A percentile compares a stretch with the other conserved stretches of the same genome.
These are phyloP conservation scores for Pseudomyrmex cubaensis DNA, from an alignment of 1,140 invertebrate species.

Conservation along the genomic window DNA sequence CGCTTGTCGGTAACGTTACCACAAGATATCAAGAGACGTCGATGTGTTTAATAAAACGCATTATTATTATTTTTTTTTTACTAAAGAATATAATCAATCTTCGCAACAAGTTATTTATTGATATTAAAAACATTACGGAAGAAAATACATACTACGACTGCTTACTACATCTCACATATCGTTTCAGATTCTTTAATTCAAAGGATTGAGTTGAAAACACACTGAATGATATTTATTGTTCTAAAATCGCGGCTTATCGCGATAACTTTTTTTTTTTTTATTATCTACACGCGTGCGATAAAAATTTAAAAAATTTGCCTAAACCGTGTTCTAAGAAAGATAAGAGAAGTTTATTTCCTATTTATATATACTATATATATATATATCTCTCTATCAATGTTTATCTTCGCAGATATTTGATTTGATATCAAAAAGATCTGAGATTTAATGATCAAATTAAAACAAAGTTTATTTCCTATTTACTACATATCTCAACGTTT, in stretches of 20 bases:
- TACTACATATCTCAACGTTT: too few species aligned
- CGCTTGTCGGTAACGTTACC: neutral
- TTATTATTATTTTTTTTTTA: too few species aligned
- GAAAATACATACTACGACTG: neutral
- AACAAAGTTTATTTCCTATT: too few species aligned
- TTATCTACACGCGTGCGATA: too few species aligned
- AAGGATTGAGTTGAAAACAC: neutral
- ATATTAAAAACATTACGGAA: neutral
- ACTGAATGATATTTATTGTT: constrained; percentile 1
- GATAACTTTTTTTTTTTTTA: constrained; percentile 1
- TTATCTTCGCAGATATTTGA: neutral
- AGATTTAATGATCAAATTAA: too few species aligned
- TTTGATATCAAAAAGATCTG: too few species aligned
- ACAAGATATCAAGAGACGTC: neutral
- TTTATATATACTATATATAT: neutral
- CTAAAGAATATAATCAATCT: constrained; percentile 1
- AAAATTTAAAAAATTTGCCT: too few species aligned
- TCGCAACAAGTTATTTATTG: neutral
- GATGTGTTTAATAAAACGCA: neutral
- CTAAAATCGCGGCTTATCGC: neutral
- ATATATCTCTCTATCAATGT: too few species aligned
- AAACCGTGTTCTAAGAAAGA: neutral
- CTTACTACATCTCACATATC: neutral
- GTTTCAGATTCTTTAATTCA: neutral
- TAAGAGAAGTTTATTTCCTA: neutral